These are phyloP conservation scores for Spodoptera exigua DNA, from an alignment of 2,888 invertebrate species.

Conservation along the genomic window DNA sequence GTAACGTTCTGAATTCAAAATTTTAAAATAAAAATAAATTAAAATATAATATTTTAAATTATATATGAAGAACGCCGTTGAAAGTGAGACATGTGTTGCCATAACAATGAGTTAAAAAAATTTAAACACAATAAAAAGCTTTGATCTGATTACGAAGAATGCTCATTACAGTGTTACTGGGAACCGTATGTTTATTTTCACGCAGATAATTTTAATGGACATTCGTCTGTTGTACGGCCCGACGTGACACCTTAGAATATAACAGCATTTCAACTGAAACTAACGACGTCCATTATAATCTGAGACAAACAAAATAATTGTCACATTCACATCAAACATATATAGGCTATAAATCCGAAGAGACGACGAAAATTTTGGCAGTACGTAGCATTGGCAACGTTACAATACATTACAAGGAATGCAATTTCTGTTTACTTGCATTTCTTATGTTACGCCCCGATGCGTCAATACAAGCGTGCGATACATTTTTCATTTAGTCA, in stretches of 20 bases:
- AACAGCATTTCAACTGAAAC: conserved; percentile 62
- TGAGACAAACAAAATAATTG: conserved; percentile 57
- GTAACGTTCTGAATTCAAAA: conserved; percentile 1
- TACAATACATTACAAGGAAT: conserved; percentile 69
- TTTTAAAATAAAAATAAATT: neutral
- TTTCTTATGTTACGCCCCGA: conserved; percentile 65
- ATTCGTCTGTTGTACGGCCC: conserved; percentile 65
- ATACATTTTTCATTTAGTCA: conserved; percentile 55
- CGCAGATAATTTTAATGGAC: conserved; percentile 69
- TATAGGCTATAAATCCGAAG: conserved; percentile 66
- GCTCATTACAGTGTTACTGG: conserved; percentile 61
- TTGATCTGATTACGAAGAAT: conserved; percentile 64
- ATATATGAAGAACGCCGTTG: conserved; percentile 34
- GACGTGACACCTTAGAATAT: conserved; percentile 66
- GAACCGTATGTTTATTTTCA: conserved; percentile 72
- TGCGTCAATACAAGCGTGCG: conserved; percentile 60
- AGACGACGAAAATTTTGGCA: conserved; percentile 75
- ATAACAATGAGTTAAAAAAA: conserved; percentile 44
- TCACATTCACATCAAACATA: conserved; percentile 69
- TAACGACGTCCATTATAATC: conserved; percentile 63
- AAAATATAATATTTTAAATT: neutral
- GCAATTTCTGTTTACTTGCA: conserved; percentile 78
- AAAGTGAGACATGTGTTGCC: conserved; percentile 44
- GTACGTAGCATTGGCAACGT: conserved; percentile 73
- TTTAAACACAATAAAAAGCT: conserved; percentile 53